Evolutionary conservation across 2,113 vertebrate genomes (phyloP).

Genomic region (Equus quagga): DNA sequence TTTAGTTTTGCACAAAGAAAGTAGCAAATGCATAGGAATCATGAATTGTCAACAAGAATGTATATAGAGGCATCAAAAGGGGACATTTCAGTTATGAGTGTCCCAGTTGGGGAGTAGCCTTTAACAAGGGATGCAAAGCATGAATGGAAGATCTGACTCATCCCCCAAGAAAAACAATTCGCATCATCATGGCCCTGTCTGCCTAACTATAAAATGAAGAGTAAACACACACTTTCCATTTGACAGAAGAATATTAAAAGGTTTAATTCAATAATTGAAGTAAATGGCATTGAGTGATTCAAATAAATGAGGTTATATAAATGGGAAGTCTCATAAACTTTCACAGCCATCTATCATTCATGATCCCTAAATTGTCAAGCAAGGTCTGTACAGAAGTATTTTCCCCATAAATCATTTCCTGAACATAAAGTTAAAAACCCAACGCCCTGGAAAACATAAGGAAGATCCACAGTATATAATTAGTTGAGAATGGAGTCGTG

Average conservation of each 20-base stretch:
- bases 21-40: background rate
- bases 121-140: background rate
- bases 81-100: background rate
- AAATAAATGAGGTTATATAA: slow-evolving; percentile 60
- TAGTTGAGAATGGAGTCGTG: slow-evolving; percentile 67
- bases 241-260: slow-evolving; percentile 61
- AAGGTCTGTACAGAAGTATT: slow-evolving; percentile 62
- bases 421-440: slow-evolving; percentile 71
- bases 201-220: slow-evolving; percentile 30
- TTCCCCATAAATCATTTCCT: slow-evolving; percentile 76
- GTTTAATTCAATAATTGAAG: slow-evolving; percentile 64
- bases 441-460: slow-evolving; percentile 66
- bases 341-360: slow-evolving; percentile 46
- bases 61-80: background rate
- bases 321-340: slow-evolving; percentile 63
- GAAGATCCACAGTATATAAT: slow-evolving; percentile 66
- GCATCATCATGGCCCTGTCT: background rate
- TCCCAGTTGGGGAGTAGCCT: background rate
- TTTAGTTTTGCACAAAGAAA: slow-evolving; percentile 63
- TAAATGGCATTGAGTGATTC: slow-evolving; percentile 43
- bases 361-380: background rate
- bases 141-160: background rate
- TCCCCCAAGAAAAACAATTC: background rate
- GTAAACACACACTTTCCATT: slow-evolving; percentile 56
- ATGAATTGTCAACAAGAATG: slow-evolving; percentile 52